Evolutionary conservation across 2,888 invertebrate species (phyloP), one percentile per base, ranked within the genome.

Genomic region (Rhodophaea formosa): DNA sequence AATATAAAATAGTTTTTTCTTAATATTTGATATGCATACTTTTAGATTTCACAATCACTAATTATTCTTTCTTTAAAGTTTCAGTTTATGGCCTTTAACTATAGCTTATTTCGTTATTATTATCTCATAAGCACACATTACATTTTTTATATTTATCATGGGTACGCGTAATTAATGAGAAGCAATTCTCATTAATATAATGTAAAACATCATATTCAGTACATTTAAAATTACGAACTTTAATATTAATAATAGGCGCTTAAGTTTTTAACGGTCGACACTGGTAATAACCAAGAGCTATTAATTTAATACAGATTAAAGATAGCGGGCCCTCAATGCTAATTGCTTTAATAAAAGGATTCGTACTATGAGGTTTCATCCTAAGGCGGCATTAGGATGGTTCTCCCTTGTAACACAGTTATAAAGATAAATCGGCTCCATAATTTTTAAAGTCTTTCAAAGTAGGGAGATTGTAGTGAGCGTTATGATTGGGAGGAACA

Each of bases 401-500:
- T 74, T 75, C 78, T 75, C 72, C 70, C 72, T 77, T 74, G 74
- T 80, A 80, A 79, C 80, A 80, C 74, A 81, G 74, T 79, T 72
- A 71, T 74, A 77, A 73, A 77, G 80, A 86, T 82, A 83, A 86
- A 86, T 83, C 78, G 79, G 77, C 77, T 74, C 76, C 79, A 83
- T 84, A 78, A 78, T 82, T 86, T 80, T 86, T 80, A 80, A 84
- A 88, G 81, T 81, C 76, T 80, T 79, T 82, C 75, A 84, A 79
- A 85, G 80, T 76, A 76, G 79, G 75, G 77, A 80, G 82, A 82
- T 86, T 83, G 74, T 76, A 80, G 79, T 82, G 79, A 82, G 80
- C 81, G 83, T 84, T 86, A 87, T 88, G 87, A 87, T 88, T 85
- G 81, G 82, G 77, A 82, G 82, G 85, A 84, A 84, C 87, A 86